phyloP scores from a whole-genome alignment of 1,140 invertebrate genomes.

The Heliothis subflexa region DNA sequence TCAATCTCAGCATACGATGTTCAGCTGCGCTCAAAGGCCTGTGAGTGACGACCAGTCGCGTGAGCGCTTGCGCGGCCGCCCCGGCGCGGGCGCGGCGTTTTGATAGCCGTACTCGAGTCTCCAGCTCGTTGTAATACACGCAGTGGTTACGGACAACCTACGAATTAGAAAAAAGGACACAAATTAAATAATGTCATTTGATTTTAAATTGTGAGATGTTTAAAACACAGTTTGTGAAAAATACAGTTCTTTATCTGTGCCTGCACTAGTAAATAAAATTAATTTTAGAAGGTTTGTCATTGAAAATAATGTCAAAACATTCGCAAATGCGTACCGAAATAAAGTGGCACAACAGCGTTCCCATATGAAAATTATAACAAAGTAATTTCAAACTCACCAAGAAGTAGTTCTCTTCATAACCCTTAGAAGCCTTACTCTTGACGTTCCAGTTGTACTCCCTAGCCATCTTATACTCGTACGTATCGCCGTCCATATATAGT shows the following conservation, averaged over 20 bases:
- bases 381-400: conserved; percentile 87
- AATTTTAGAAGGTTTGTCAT: no score
- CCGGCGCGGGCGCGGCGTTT: conserved; percentile 93
- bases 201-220: background rate
- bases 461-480: conserved; percentile 98
- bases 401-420: conserved; percentile 99
- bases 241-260: no score
- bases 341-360: no score
- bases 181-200: no score
- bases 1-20: conserved; percentile 93
- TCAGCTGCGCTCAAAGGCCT: conserved; percentile 94
- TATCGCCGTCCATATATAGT: conserved; percentile 96
- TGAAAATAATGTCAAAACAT: no score
- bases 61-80: conserved; percentile 91
- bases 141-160: conserved; percentile 94
- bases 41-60: conserved; percentile 95
- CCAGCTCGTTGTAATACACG: conserved; percentile 98
- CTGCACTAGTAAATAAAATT: no score
- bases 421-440: conserved; percentile 98
- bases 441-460: conserved; percentile 99
- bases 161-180: background rate
- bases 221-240: no score
- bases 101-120: conserved; percentile 96
- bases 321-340: no score
- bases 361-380: background rate